A percentile compares a stretch with the other conserved stretches of the same genome.
These are phyloP conservation scores for Stigmatopora argus DNA, from an alignment of 2,113 vertebrate genomes.

Conservation along the genomic window DNA sequence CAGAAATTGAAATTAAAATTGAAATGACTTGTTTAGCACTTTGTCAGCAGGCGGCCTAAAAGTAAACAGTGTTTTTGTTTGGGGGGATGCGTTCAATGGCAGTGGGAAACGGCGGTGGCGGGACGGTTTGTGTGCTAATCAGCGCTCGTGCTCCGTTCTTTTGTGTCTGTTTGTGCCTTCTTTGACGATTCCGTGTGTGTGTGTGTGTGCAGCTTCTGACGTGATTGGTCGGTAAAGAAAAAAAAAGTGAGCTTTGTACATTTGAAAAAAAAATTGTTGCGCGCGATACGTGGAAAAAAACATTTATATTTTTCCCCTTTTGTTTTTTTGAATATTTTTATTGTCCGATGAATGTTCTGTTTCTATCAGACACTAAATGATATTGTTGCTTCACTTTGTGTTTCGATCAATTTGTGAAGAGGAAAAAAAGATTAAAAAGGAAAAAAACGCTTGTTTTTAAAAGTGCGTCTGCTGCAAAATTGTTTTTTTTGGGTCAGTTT, in stretches of 20 bases:
- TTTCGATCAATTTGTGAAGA: constrained; percentile 40
- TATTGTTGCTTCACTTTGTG: constrained; percentile 61
- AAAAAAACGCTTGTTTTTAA: constrained; percentile 45
- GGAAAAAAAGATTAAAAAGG: not conserved
- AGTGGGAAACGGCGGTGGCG: constrained; percentile 44
- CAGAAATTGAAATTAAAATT: not conserved
- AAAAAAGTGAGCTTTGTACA: constrained; percentile 41
- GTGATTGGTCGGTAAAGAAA: constrained; percentile 38
- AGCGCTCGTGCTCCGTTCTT: constrained; percentile 70
- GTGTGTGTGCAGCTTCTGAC: constrained; percentile 65
- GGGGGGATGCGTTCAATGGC: constrained; percentile 1
- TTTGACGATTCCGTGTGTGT: constrained; percentile 67
- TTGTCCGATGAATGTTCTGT: constrained; percentile 74
- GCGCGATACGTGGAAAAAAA: constrained; percentile 55
- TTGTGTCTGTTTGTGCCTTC: constrained; percentile 78
- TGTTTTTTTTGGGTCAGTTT: constrained; percentile 41
- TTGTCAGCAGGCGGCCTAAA: constrained; percentile 37
- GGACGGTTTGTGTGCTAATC: constrained; percentile 64
- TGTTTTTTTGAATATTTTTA: constrained; percentile 58
- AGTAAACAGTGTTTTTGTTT: constrained; percentile 19
- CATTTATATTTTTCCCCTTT: constrained; percentile 45
- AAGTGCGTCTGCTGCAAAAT: not conserved
- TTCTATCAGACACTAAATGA: constrained; percentile 75
- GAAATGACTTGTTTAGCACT: constrained; percentile 30
- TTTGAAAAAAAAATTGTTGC: constrained; percentile 64